Percentiles rank a stretch among this genome's conserved stretches.
phyloP scores from a whole-genome alignment of 2,797 vertebrate species.

The Decapterus maruadsi region DNA sequence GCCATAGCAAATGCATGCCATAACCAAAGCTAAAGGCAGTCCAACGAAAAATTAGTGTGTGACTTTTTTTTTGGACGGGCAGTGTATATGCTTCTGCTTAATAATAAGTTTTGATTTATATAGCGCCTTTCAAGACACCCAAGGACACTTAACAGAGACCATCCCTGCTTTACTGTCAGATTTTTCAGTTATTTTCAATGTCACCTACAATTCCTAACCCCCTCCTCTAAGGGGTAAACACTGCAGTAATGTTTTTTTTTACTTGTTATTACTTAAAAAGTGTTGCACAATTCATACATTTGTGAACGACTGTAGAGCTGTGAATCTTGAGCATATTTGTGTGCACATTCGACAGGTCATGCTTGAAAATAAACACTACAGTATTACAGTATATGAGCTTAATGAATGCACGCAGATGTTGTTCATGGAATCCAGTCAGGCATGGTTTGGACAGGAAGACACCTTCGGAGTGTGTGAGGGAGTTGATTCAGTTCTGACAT shows the following conservation, averaged over 20 bases:
- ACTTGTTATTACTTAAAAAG: background rate
- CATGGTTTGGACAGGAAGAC: background rate
- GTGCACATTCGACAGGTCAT: conserved; percentile 16
- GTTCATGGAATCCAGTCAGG: background rate
- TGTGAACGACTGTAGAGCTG: conserved; percentile 58
- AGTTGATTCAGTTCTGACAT: background rate
- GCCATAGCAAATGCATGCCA: too few relatives aligned
- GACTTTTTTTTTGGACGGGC: too few relatives aligned
- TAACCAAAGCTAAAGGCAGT: too few relatives aligned
- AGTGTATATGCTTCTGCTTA: background rate
- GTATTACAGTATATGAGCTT: too few relatives aligned
- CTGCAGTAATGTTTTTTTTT: background rate
- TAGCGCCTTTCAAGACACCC: too few relatives aligned
- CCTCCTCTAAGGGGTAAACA: background rate
- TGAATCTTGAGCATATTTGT: conserved; percentile 28
- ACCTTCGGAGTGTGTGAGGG: too few relatives aligned
- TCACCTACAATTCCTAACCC: background rate
- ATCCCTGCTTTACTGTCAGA: conserved; percentile 1
- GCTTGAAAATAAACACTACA: conserved; percentile 51
- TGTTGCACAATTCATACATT: background rate
- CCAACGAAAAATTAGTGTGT: too few relatives aligned
- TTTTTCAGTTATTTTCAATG: background rate
- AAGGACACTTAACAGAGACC: background rate
- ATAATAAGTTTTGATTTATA: too few relatives aligned
- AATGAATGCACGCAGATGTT: too few relatives aligned